These are phyloP conservation scores for Saturnia japonica DNA, from an alignment of 2,888 invertebrate genomes.

Conservation along the genomic window DNA sequence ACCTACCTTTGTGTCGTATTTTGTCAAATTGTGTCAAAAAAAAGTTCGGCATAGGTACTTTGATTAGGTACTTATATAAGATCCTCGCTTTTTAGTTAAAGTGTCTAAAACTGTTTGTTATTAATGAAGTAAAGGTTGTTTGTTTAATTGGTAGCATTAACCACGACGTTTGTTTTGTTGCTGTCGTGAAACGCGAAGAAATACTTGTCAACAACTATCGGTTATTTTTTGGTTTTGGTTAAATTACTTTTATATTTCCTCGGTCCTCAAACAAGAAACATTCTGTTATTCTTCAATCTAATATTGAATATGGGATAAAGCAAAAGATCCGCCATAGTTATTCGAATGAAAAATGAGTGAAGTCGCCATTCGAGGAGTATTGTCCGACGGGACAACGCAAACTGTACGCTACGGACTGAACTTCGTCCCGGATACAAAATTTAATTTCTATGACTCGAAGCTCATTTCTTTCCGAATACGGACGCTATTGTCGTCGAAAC, in stretches of 20 bases:
- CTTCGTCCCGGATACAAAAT: conserved; percentile 66
- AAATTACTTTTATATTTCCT: conserved; percentile 25
- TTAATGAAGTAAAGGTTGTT: conserved; percentile 58
- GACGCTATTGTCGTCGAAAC: conserved; percentile 59
- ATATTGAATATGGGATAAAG: conserved; percentile 63
- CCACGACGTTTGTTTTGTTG: neutral
- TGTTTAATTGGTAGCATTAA: conserved; percentile 42
- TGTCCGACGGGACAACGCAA: conserved; percentile 65
- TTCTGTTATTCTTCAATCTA: conserved; percentile 51
- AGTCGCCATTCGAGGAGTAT: conserved; percentile 58
- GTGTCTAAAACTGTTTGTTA: conserved; percentile 60
- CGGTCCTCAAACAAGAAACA: conserved; percentile 32
- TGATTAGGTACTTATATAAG: conserved; percentile 40
- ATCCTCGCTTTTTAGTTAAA: conserved; percentile 51
- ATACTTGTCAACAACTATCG: conserved; percentile 21
- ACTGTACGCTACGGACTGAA: conserved; percentile 49
- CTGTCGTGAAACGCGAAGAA: conserved; percentile 30
- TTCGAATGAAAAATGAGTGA: conserved; percentile 70
- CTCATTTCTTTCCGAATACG: conserved; percentile 55
- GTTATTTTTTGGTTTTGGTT: too few species aligned
- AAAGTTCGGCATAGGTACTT: conserved; percentile 49
- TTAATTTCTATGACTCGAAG: conserved; percentile 71
- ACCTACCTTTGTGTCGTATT: conserved; percentile 53
- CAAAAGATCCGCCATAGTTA: conserved; percentile 65
- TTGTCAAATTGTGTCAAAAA: conserved; percentile 51